Conservation (phyloP, 2,888 invertebrate genomes). For the Lepidocyrtoides sp. region DNA sequence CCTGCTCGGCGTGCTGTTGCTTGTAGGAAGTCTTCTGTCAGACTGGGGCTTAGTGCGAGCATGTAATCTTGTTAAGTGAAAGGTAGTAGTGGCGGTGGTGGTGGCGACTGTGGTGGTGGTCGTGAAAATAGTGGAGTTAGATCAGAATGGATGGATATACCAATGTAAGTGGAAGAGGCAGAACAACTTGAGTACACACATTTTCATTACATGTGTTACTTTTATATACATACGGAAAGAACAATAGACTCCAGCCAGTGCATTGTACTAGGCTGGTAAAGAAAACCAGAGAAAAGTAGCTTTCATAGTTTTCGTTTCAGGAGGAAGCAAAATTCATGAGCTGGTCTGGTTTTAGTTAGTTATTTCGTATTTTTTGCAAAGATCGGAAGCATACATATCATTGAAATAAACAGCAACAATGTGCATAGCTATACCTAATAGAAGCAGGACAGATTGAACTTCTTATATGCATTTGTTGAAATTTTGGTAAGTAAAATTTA, state of each 20-base stretch:
- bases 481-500: no score
- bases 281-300: constrained; percentile 54
- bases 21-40: constrained; percentile 54
- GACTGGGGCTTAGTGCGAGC: constrained; percentile 74
- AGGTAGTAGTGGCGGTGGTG: constrained; percentile 46
- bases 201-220: not conserved
- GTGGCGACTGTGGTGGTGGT: not conserved
- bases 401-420: no score
- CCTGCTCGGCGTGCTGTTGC: constrained; percentile 39
- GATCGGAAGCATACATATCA: no score
- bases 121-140: no score
- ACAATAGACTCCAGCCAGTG: not conserved
- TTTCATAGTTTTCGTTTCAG: no score
- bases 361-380: no score
- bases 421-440: no score
- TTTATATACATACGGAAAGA: no score
- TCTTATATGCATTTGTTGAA: no score
- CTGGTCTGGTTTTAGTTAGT: no score
- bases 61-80: constrained; percentile 74
- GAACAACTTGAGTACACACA: not conserved
- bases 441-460: no score
- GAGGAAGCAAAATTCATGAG: no score
- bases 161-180: not conserved
- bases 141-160: not conserved
- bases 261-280: not conserved